Conservation (phyloP, 2,797 vertebrate species). For the Crossoptilon crossoptilon region DNA sequence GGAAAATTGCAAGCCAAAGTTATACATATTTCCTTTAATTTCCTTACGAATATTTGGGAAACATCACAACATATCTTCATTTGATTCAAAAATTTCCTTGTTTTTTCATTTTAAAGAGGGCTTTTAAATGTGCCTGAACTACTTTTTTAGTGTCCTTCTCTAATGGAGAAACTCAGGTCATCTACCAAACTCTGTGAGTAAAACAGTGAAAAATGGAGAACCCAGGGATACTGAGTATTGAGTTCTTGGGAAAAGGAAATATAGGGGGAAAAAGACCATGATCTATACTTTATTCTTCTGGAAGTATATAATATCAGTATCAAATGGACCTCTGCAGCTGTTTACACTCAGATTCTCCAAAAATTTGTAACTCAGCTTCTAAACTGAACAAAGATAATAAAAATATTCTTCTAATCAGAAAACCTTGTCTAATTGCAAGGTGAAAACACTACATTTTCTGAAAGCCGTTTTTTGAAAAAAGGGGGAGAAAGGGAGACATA, state of each 20-base stretch:
- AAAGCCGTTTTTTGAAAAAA: not conserved
- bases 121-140: not conserved
- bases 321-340: not conserved
- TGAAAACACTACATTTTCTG: not conserved
- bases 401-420: not conserved
- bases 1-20: not conserved
- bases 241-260: not conserved
- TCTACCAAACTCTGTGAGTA: not conserved
- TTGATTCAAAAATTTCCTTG: not conserved
- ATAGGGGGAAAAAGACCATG: rapidly evolving
- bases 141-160: not conserved
- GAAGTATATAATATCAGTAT: not conserved
- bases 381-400: not conserved
- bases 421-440: not conserved
- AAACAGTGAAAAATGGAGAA: not conserved
- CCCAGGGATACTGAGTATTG: not conserved
- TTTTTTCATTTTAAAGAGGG: not conserved
- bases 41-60: not conserved
- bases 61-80: not conserved
- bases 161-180: not conserved
- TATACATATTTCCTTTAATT: not conserved
- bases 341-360: not conserved
- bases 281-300: not conserved
- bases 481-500: not conserved
- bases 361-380: not conserved